phyloP scores from a whole-genome alignment of 1,140 invertebrate genomes.

The Portunus trituberculatus region DNA sequence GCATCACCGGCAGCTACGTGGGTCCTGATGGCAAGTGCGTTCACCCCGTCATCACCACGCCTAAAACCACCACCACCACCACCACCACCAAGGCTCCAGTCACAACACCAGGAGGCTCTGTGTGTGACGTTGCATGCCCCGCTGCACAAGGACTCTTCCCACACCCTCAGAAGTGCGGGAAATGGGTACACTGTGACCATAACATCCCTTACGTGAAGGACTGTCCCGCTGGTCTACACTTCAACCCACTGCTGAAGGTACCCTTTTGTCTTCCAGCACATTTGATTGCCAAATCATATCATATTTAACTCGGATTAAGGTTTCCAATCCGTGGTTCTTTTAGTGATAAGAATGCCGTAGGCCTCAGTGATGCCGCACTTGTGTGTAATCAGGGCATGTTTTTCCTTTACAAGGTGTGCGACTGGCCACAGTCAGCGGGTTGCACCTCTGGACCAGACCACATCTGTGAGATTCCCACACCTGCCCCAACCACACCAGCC shows the following conservation, averaged over 20 bases:
- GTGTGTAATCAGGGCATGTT: not conserved
- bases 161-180: conserved; percentile 57
- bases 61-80: not conserved
- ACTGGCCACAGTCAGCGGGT: not conserved
- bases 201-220: conserved; percentile 72
- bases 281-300: too few species aligned
- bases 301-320: not conserved
- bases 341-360: not conserved
- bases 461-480: conserved; percentile 5
- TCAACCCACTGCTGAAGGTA: conserved; percentile 68
- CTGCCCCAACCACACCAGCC: not conserved
- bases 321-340: not conserved
- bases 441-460: conserved; percentile 14
- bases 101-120: not conserved
- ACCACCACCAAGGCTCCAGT: not conserved
- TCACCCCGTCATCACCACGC: not conserved
- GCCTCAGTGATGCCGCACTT: not conserved
- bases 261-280: not conserved
- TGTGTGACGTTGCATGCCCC: conserved; percentile 44
- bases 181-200: conserved; percentile 66
- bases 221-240: conserved; percentile 76
- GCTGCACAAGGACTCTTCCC: conserved; percentile 59
- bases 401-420: not conserved
- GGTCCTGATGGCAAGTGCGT: not conserved
- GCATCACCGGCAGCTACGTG: conserved; percentile 28